Evolutionary conservation across 1,140 invertebrate species (phyloP).

Genomic region (Drosophila triauraria): DNA sequence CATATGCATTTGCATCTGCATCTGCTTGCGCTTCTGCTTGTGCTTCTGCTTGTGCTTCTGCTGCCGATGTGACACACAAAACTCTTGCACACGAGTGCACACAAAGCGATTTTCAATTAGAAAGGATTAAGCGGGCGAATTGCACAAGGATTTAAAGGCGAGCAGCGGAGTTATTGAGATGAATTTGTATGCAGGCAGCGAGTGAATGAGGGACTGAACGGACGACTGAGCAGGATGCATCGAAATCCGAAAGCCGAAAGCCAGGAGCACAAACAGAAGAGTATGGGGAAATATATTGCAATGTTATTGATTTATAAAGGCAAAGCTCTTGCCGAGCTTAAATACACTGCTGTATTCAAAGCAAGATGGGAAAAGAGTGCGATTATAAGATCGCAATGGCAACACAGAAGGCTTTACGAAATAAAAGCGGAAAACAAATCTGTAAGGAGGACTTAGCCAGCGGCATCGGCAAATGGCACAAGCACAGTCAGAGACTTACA

Average conservation of each 20-base stretch:
- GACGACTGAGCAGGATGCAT: slow-evolving; percentile 60
- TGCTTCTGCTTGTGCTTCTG: slow-evolving; percentile 21
- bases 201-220: slow-evolving; percentile 51
- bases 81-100: slow-evolving; percentile 39
- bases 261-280: slow-evolving; percentile 22
- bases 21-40: slow-evolving; percentile 23
- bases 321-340: slow-evolving; percentile 65
- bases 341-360: slow-evolving; percentile 34
- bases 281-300: slow-evolving; percentile 73
- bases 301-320: slow-evolving; percentile 74
- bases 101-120: slow-evolving; percentile 81
- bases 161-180: slow-evolving; percentile 73
- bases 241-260: slow-evolving; percentile 56
- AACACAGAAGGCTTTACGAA: slow-evolving; percentile 17
- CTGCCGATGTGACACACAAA: slow-evolving; percentile 50
- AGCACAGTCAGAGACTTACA: slow-evolving; percentile 39
- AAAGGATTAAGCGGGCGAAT: slow-evolving; percentile 75
- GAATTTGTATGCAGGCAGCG: slow-evolving; percentile 57
- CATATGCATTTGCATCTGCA: slow-evolving; percentile 30
- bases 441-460: slow-evolving; percentile 58
- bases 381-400: slow-evolving; percentile 21
- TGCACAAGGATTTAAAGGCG: slow-evolving; percentile 75
- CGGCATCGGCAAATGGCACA: slow-evolving; percentile 42
- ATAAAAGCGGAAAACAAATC: slow-evolving; percentile 43
- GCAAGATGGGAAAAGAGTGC: slow-evolving; percentile 7